A percentile compares a stretch with the other conserved stretches of the same genome.
Evolutionary conservation across 2,888 invertebrate species (phyloP).

Genomic region (Cinara cedri): DNA sequence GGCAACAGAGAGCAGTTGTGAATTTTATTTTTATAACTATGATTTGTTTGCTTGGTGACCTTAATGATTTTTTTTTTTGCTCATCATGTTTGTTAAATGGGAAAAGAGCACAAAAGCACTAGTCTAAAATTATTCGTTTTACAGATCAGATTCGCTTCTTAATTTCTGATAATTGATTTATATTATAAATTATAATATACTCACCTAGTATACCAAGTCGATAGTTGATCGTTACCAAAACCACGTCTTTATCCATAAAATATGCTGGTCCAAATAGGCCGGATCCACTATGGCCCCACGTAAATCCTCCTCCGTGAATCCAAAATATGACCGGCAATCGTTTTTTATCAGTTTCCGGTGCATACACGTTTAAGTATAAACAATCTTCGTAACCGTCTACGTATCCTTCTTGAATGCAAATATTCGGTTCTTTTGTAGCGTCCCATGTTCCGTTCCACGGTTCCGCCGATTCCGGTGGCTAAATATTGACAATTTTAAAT

Average conservation of each 20-base stretch:
- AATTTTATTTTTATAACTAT: too few relatives aligned
- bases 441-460: constrained; percentile 64
- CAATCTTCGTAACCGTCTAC: constrained; percentile 67
- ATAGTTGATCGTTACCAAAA: constrained; percentile 63
- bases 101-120: too few relatives aligned
- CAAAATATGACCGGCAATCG: constrained; percentile 63
- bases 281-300: constrained; percentile 67
- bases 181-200: too few relatives aligned
- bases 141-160: too few relatives aligned
- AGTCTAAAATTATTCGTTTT: too few relatives aligned
- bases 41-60: too few relatives aligned
- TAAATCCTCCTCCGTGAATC: constrained; percentile 66
- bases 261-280: constrained; percentile 66
- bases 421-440: constrained; percentile 63
- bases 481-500: neutral
- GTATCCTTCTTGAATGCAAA: constrained; percentile 63
- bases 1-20: too few relatives aligned
- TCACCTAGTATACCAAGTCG: constrained; percentile 64
- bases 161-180: too few relatives aligned
- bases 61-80: too few relatives aligned
- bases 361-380: constrained; percentile 66
- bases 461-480: constrained; percentile 39
- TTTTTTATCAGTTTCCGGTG: constrained; percentile 61
- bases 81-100: too few relatives aligned
- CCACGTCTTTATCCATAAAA: constrained; percentile 69